Base-by-base conservation (phyloP, 2,797 vertebrate genomes). In the Acrocephalus scirpaceus region DNA sequence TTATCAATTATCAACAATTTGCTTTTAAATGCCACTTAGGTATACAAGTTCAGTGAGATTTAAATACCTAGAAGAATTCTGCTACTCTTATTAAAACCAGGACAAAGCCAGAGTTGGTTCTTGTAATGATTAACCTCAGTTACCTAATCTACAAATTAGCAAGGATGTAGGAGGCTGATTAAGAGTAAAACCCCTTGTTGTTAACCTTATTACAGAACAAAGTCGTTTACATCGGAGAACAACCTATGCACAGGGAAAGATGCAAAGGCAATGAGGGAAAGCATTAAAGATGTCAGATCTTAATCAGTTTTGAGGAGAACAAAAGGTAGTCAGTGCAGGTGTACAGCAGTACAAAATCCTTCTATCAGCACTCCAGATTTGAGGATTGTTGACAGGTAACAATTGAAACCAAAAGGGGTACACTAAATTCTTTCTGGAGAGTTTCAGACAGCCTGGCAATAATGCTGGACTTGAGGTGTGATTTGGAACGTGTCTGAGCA, bases 111-210 rank as follows among this genome's bases (percentile, higher is more conserved):
- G 36, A 40, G 29, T 44, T 34, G 42, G n/a, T 38, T 74, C 58
- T 58, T 76, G 19, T 60, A 58, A 56, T 40, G 22, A 54, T 66
- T 76, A 47, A 53, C 32, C 58, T 86, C 38, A 61, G 2, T 76
- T 91, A 51, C 20, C n/a, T 79, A 73, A 80, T 30, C 17, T 76
- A n/a, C n/a, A 80, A 86, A 77, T 80, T 53, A 74, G 10, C 64
- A 71, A 80, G 29, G 67, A 20, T 34, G 45, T 61, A 69, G 56
- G 32, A 69, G 9, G 27, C 40, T 90, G 71, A 60, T 84, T 85
- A 65, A 54, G 18, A 85, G 67, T 11, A 66, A n/a, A 88, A 0
- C 3, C 10, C 5, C 12, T 50, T 54, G 21, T 62, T 92, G 40
- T 65, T 94, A 69, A 34, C 11, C n/a, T 85, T 79, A 34, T 79